Conservation (phyloP, 2,888 invertebrate genomes). For the Orthonychiurus folsomi region DNA sequence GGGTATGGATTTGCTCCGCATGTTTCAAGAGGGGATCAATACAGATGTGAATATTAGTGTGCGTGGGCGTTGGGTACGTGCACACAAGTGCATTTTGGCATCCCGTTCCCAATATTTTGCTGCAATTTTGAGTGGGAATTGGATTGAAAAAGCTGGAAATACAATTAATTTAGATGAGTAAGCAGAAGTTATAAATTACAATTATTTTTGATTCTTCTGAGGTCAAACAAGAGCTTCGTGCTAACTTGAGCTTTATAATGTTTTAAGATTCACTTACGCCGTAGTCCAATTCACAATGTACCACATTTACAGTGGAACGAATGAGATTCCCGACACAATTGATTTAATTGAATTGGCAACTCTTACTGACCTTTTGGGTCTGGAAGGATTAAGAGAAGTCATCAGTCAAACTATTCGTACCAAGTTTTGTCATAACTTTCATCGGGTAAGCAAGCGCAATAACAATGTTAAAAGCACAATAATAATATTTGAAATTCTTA, state of each 20-base stretch:
- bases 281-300: conserved; percentile 84
- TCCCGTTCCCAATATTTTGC: conserved; percentile 89
- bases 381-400: conserved; percentile 86
- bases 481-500: conserved; percentile 47
- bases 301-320: conserved; percentile 88
- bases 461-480: too few relatives aligned
- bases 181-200: too few relatives aligned
- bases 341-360: conserved; percentile 79
- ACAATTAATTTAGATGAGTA: conserved; percentile 76
- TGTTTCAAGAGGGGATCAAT: conserved; percentile 85
- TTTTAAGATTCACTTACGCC: conserved; percentile 63
- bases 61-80: conserved; percentile 69
- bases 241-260: neutral
- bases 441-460: too few relatives aligned
- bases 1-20: conserved; percentile 76
- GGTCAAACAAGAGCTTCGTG: neutral
- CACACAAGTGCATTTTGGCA: conserved; percentile 84
- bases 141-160: conserved; percentile 69
- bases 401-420: conserved; percentile 77
- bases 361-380: conserved; percentile 76
- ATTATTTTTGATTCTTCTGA: neutral
- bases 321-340: conserved; percentile 75
- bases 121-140: conserved; percentile 76
- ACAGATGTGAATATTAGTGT: conserved; percentile 80
- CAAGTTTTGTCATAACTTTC: conserved; percentile 89